Evolutionary conservation across 2,113 vertebrate species (phyloP), one percentile per base, ranked within the genome.

Genomic region (Ictalurus punctatus): DNA sequence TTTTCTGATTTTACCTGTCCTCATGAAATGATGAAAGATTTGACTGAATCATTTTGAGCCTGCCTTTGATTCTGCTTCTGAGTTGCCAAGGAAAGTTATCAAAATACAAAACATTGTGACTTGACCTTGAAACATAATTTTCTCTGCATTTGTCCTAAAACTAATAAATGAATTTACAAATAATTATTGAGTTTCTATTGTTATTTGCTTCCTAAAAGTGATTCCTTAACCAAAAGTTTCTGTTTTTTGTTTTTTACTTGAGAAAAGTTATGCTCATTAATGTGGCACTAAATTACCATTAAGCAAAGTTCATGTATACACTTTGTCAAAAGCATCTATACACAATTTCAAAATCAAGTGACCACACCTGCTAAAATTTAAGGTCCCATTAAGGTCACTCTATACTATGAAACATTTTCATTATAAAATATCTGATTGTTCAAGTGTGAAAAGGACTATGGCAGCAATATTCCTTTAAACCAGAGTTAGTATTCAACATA

Each of bases 181-280:
- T 88, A 83, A 76, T 90, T 86, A 76, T 88, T 90, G 67, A 86
- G 83, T 30, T n/a, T 23, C 21, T 80, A 59, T 52, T 52, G 48
- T 58, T n/a, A 58, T 89, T 89, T 61, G 59, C 21, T 61, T 61
- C 19, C 9, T 63, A 63, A 63, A 63, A 25, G 21, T 63, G 59
- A 63, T 63, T 63, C 7, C 23, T 9, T 23, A 23, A 61, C 19
- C 59, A 61, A 23, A 21, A 61, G 21, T 23, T 63, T 21, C 61
- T 76, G 8, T 52, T 10, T 52, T 52, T 52, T 52, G 48, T 10
- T 44, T 48, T 48, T 7, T 48, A 48, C 9, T 34, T 30, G 61
- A 25, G 61, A 59, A 59, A 65, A 27, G 63, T 27, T 25, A 27
- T 65, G 23, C 23, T 27, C 27, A 69, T 69, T 14, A 30, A 69